These are phyloP conservation scores for Rhinophrynus dorsalis DNA, from an alignment of 2,797 vertebrate genomes.

Conservation along the genomic window DNA sequence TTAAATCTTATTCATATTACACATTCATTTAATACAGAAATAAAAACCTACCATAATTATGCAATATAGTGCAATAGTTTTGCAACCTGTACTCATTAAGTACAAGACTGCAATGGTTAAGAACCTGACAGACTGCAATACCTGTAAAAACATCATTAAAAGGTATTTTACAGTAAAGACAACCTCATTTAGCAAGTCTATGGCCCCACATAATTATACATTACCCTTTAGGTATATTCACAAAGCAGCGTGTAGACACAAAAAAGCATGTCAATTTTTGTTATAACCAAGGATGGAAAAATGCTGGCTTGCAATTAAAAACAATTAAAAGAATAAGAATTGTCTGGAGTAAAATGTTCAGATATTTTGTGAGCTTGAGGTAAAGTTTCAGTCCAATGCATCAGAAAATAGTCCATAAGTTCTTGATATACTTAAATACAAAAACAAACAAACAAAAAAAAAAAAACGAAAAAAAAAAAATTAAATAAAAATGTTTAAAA, in stretches of 20 bases:
- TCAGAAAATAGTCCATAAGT: conserved; percentile 82
- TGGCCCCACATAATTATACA: conserved; percentile 65
- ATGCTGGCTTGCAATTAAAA: conserved; percentile 41
- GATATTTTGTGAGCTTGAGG: conserved; percentile 86
- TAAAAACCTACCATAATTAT: conserved; percentile 60
- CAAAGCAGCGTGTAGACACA: conserved; percentile 42
- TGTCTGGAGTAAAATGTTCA: conserved; percentile 42
- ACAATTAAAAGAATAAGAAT: background rate
- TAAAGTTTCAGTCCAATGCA: conserved; percentile 90
- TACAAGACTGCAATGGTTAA: conserved; percentile 67
- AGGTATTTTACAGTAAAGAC: conserved; percentile 96
- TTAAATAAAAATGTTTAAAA: too few relatives aligned
- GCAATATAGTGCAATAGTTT: conserved; percentile 75
- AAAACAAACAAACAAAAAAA: conserved; percentile 61
- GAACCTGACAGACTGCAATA: conserved; percentile 70
- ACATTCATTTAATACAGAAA: conserved; percentile 68
- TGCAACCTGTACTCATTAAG: conserved; percentile 61
- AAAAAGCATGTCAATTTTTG: conserved; percentile 68
- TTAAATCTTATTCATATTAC: conserved; percentile 58
- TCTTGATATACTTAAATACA: conserved; percentile 73
- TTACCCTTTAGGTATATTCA: conserved; percentile 58
- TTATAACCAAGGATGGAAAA: conserved; percentile 79
- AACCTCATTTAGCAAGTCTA: conserved; percentile 85
- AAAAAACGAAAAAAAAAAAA: too few relatives aligned
- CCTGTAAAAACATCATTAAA: conserved; percentile 68